Conservation (phyloP, 2,113 vertebrate species). For the Barbus barbus region DNA sequence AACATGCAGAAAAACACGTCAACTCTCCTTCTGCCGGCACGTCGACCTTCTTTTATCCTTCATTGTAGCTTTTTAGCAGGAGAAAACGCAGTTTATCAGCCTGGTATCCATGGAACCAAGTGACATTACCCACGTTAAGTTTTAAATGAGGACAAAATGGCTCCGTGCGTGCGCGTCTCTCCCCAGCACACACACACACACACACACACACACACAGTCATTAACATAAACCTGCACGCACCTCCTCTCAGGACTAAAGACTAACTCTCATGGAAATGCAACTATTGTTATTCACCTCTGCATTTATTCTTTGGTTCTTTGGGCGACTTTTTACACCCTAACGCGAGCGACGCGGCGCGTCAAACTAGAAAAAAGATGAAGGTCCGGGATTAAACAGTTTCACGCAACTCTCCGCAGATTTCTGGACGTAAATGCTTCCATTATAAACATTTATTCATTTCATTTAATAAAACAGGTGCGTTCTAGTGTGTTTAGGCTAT, state of each 20-base stretch:
- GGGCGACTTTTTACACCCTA: slow-evolving; percentile 2
- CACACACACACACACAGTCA: slow-evolving; percentile 76
- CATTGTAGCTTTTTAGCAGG: slow-evolving; percentile 66
- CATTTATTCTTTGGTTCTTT: slow-evolving; percentile 1
- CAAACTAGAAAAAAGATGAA: background rate
- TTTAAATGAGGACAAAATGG: slow-evolving; percentile 92
- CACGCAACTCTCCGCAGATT: background rate
- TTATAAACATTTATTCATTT: too few species aligned
- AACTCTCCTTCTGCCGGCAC: slow-evolving; percentile 68
- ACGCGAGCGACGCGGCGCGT: background rate
- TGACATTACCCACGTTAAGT: slow-evolving; percentile 70
- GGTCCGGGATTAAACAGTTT: background rate
- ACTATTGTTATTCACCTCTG: slow-evolving; percentile 17
- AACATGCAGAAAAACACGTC: slow-evolving; percentile 50
- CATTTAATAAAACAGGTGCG: too few species aligned
- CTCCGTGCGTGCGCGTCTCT: slow-evolving; percentile 76
- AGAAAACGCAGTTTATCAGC: slow-evolving; percentile 56
- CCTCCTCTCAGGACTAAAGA: slow-evolving; percentile 29
- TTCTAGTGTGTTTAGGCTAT: background rate
- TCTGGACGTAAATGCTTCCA: background rate
- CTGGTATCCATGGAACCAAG: slow-evolving; percentile 68
- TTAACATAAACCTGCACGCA: slow-evolving; percentile 49
- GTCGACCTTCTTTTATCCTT: slow-evolving; percentile 64
- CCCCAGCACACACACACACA: slow-evolving; percentile 74
- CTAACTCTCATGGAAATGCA: slow-evolving; percentile 34